A percentile compares a stretch with the other conserved stretches of the same genome.
phyloP scores from a whole-genome alignment of 2,113 vertebrate species.

The Mungos mungo region DNA sequence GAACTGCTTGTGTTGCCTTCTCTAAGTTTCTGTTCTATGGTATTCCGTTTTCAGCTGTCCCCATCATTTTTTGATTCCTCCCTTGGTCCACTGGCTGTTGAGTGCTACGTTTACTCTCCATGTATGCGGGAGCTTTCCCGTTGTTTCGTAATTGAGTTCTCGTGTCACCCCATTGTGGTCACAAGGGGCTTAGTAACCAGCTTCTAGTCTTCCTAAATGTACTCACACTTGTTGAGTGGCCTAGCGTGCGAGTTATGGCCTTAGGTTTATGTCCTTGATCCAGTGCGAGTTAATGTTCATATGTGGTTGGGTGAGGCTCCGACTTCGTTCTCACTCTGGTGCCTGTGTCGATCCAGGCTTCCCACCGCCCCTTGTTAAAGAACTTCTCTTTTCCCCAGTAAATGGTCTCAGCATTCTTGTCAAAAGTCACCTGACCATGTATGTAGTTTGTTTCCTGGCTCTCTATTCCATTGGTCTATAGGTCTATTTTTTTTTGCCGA shows the following conservation, averaged over 20 bases:
- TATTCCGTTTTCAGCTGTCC: not conserved
- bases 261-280: not conserved
- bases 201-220: not conserved
- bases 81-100: not conserved
- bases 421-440: fast-evolving
- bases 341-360: too few species aligned
- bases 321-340: not conserved
- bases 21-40: too few species aligned
- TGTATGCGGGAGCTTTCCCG: not conserved
- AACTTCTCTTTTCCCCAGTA: not conserved
- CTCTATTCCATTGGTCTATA: not conserved
- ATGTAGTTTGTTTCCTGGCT: not conserved
- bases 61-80: not conserved
- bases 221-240: not conserved
- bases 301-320: not conserved
- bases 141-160: not conserved
- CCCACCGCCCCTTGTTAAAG: not conserved
- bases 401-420: not conserved
- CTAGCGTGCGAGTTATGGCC: fast-evolving
- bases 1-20: too few species aligned
- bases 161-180: not conserved
- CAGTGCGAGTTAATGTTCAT: not conserved
- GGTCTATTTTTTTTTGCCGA: too few species aligned
- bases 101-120: not conserved
- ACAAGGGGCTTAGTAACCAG: fast-evolving